Conservation (phyloP, 2,113 vertebrate genomes). For the Salvator merianae region DNA sequence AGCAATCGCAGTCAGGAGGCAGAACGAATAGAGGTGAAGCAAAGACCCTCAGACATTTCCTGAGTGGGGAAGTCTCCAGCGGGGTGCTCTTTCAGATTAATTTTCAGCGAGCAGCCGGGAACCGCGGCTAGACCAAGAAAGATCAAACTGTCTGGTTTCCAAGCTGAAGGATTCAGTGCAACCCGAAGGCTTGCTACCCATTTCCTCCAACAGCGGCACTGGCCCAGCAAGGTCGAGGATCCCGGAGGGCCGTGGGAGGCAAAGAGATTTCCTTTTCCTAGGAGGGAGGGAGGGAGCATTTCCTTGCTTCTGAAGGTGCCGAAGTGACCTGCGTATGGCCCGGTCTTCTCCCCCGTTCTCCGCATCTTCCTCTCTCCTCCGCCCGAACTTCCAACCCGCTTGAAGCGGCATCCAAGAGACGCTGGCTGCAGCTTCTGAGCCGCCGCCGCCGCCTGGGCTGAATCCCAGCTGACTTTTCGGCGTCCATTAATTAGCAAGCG, state of each 20-base stretch:
- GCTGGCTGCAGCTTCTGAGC: constrained; percentile 64
- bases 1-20: neutral
- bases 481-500: constrained; percentile 77
- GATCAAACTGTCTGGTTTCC: neutral
- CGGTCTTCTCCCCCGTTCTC: neutral
- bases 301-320: neutral
- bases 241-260: no score
- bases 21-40: neutral
- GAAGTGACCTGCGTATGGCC: neutral
- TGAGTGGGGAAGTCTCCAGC: neutral
- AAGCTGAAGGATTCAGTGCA: neutral
- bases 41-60: neutral
- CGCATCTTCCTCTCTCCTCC: neutral
- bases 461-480: constrained; percentile 79
- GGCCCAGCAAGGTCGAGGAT: no score
- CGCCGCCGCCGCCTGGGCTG: constrained; percentile 63
- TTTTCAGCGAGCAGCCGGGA: no score
- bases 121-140: neutral
- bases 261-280: neutral
- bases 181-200: neutral
- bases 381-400: no score
- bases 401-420: no score
- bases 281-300: neutral
- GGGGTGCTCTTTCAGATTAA: neutral
- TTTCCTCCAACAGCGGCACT: neutral